phyloP scores from a whole-genome alignment of 2,888 invertebrate species.

The Athalia rosae region DNA sequence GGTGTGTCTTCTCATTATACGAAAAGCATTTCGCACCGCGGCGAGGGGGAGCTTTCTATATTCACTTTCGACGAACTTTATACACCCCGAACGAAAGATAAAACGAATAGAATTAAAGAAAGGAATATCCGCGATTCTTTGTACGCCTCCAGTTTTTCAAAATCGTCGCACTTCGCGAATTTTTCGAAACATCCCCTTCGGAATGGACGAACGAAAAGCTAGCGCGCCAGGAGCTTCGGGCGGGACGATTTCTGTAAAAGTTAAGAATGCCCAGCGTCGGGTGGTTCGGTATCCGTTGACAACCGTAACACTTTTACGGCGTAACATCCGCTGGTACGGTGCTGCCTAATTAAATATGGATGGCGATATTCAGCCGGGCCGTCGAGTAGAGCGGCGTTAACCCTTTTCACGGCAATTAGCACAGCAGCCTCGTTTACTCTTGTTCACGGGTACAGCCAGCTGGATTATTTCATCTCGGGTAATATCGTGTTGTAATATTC shows the following conservation, averaged over 20 bases:
- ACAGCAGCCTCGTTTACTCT: constrained; percentile 67
- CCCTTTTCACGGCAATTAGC: constrained; percentile 71
- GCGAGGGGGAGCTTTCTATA: not conserved
- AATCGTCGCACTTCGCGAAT: no score
- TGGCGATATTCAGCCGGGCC: constrained; percentile 63
- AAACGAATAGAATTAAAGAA: not conserved
- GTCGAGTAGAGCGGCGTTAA: constrained; percentile 61
- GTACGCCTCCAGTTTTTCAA: no score
- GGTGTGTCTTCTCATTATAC: constrained; percentile 37
- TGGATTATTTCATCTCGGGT: constrained; percentile 70
- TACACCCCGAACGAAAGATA: not conserved
- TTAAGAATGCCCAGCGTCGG: constrained; percentile 27
- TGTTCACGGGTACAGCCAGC: constrained; percentile 63
- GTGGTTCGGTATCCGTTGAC: constrained; percentile 31
- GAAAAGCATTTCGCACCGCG: constrained; percentile 33
- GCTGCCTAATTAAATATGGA: constrained; percentile 68
- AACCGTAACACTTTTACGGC: constrained; percentile 33
- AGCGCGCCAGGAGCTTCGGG: not conserved
- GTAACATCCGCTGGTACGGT: constrained; percentile 37
- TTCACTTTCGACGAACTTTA: not conserved
- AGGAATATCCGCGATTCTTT: no score
- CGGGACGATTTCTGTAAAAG: constrained; percentile 6
- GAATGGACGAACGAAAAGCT: not conserved
- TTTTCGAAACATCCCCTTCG: not conserved
- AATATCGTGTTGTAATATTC: constrained; percentile 71